Percentiles rank a stretch among this genome's conserved stretches.
Conservation (phyloP, 2,113 vertebrate species). For the Nothobranchius kuhntae region DNA sequence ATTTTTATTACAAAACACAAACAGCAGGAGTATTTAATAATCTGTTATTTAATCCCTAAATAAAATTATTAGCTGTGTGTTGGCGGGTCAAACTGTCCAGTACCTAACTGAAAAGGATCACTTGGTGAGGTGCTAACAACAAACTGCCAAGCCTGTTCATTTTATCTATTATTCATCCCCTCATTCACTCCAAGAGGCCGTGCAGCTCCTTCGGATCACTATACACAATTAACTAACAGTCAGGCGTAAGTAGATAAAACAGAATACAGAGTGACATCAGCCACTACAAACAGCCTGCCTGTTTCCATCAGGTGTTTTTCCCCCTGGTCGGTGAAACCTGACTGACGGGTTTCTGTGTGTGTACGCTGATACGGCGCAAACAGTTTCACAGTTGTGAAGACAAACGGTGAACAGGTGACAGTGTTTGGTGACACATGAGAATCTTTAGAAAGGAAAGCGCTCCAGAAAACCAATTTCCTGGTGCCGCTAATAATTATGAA, state of each 20-base stretch:
- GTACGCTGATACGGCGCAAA: neutral
- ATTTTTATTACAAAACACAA: neutral
- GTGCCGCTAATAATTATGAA: too few species aligned
- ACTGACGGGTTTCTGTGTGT: slow-evolving; percentile 17
- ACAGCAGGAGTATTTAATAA: neutral
- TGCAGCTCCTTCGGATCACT: slow-evolving; percentile 51
- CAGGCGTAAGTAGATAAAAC: slow-evolving; percentile 39
- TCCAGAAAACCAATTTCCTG: neutral
- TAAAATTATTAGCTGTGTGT: neutral
- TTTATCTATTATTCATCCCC: slow-evolving; percentile 60
- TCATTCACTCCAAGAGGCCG: slow-evolving; percentile 41
- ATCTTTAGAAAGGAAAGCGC: neutral
- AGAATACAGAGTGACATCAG: neutral
- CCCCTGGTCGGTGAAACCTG: slow-evolving; percentile 30
- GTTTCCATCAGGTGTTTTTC: slow-evolving; percentile 3
- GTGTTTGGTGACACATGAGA: neutral
- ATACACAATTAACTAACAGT: slow-evolving; percentile 50
- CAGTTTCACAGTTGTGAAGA: neutral
- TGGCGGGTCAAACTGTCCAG: slow-evolving; percentile 3
- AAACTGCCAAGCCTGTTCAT: slow-evolving; percentile 32
- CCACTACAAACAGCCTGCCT: slow-evolving; percentile 2
- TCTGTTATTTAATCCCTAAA: neutral
- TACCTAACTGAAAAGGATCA: slow-evolving; percentile 43
- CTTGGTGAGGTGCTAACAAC: slow-evolving; percentile 45
- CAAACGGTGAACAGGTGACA: neutral